Conservation (phyloP, 1,140 invertebrate genomes). For the Ganaspis sp. region DNA sequence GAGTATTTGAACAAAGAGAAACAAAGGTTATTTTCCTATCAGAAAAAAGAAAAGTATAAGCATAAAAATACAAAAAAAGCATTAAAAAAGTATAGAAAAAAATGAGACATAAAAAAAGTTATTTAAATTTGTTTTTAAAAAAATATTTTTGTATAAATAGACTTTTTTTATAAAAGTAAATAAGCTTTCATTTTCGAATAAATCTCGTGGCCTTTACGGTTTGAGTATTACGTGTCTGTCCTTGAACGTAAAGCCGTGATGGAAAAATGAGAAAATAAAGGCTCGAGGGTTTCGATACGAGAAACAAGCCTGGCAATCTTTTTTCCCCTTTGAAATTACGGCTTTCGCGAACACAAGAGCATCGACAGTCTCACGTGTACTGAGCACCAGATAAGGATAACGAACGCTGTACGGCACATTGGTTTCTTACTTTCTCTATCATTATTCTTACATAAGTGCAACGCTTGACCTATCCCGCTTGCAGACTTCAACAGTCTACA, state of each 20-base stretch:
- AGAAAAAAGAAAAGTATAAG: no score
- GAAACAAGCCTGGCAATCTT: not conserved
- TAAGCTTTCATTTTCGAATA: not conserved
- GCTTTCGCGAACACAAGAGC: not conserved
- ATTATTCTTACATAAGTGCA: conserved; percentile 38
- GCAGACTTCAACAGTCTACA: not conserved
- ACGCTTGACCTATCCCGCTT: conserved; percentile 39
- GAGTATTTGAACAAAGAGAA: no score
- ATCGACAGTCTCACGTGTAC: conserved; percentile 5
- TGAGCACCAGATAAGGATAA: conserved; percentile 8
- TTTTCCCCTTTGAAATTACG: conserved; percentile 30
- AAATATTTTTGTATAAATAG: no score
- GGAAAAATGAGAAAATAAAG: conserved; percentile 19
- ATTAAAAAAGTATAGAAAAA: no score
- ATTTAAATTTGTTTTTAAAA: no score
- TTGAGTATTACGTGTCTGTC: not conserved
- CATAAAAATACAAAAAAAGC: no score
- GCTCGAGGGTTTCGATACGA: not conserved
- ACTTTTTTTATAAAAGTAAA: no score
- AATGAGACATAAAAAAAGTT: no score
- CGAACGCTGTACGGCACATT: conserved; percentile 17
- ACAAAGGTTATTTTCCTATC: no score
- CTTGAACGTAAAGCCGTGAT: conserved; percentile 13
- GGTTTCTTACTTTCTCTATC: conserved; percentile 45
- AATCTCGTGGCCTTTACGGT: not conserved